A percentile compares a stretch with the other conserved stretches of the same genome.
Evolutionary conservation across 2,113 vertebrate genomes (phyloP).

Genomic region (Casuarius casuarius): DNA sequence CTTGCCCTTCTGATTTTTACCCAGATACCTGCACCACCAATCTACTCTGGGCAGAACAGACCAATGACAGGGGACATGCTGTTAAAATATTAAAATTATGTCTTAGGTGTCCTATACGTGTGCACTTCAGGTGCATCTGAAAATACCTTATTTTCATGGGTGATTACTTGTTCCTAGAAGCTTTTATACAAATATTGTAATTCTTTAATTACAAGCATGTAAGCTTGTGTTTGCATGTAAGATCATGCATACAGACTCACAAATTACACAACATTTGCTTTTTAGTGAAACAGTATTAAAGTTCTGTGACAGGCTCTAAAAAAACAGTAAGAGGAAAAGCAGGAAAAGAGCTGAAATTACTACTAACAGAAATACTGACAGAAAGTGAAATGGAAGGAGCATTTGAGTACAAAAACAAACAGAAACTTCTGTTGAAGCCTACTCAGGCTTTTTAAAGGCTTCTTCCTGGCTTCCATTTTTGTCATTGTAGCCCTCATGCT

Average conservation of each 20-base stretch:
- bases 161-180: conserved; percentile 8
- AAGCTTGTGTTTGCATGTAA: no score
- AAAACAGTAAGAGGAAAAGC: neutral
- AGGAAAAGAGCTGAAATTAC: neutral
- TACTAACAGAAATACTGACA: neutral
- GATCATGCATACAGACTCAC: neutral
- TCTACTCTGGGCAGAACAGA: neutral
- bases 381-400: neutral
- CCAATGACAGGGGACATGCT: neutral
- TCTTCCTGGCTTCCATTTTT: neutral
- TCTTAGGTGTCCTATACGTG: neutral
- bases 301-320: neutral
- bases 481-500: neutral
- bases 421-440: neutral
- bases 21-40: neutral
- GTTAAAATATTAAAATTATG: neutral
- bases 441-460: neutral
- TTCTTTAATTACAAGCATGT: neutral
- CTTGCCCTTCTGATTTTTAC: neutral
- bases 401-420: neutral
- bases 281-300: neutral
- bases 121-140: neutral
- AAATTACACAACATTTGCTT: neutral
- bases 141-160: neutral
- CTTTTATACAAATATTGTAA: neutral